Conservation (phyloP, 2,113 vertebrate genomes). For the Formicarius rufipectus region DNA sequence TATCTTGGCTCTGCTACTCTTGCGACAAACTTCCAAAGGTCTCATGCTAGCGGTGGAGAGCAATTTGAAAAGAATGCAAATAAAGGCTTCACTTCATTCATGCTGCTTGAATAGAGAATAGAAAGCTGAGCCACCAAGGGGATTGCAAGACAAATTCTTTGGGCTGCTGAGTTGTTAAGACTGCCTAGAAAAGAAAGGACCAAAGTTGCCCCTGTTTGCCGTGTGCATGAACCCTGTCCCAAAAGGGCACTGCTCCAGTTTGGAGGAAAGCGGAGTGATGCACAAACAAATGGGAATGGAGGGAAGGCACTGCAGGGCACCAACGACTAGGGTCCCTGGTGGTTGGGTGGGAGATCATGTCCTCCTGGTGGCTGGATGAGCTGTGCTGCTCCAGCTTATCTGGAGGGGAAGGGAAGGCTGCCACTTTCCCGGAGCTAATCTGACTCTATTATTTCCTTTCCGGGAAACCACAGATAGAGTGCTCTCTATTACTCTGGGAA, state of each 20-base stretch:
- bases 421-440: constrained; percentile 4
- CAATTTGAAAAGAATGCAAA: constrained; percentile 74
- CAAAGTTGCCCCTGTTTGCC: background rate
- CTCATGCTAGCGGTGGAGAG: constrained; percentile 64
- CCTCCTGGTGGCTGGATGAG: background rate
- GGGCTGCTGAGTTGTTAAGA: constrained; percentile 32
- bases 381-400: background rate
- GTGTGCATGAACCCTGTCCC: background rate
- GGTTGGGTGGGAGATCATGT: background rate
- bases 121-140: constrained; percentile 47
- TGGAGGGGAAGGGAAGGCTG: constrained; percentile 24
- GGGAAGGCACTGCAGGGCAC: background rate
- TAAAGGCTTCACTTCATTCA: constrained; percentile 69
- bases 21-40: constrained; percentile 64
- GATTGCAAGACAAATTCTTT: constrained; percentile 53
- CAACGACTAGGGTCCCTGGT: fast-evolving
- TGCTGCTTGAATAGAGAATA: constrained; percentile 51
- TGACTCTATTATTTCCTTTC: constrained; percentile 16
- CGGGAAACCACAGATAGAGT: background rate
- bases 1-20: constrained; percentile 61
- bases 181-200: constrained; percentile 37
- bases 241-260: background rate
- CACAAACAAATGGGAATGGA: background rate
- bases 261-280: background rate
- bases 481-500: background rate